These are phyloP conservation scores for Spilarctia lutea DNA, from an alignment of 2,888 invertebrate genomes.

Conservation along the genomic window DNA sequence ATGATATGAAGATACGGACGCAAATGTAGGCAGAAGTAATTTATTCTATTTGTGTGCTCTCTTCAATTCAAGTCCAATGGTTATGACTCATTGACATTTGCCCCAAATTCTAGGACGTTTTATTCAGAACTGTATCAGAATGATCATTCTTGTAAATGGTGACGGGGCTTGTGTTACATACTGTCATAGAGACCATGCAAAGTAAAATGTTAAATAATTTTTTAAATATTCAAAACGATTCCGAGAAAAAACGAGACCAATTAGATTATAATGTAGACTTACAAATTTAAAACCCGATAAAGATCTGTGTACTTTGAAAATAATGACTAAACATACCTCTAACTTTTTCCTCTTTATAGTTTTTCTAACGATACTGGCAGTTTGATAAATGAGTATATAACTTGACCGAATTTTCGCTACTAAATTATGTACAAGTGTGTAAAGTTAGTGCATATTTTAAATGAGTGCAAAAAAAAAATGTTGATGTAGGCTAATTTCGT, in stretches of 20 bases:
- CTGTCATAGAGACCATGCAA: background rate
- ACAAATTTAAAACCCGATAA: background rate
- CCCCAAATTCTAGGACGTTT: conserved; percentile 39
- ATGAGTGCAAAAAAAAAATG: too few relatives aligned
- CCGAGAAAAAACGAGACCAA: too few relatives aligned
- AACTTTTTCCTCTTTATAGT: background rate
- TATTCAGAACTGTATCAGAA: conserved; percentile 31
- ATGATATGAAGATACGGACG: conserved; percentile 37
- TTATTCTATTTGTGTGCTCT: conserved; percentile 38
- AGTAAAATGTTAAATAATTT: background rate
- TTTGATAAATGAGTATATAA: too few relatives aligned
- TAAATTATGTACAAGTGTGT: too few relatives aligned
- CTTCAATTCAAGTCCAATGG: conserved; percentile 25
- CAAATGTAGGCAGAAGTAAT: conserved; percentile 33
- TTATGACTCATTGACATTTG: conserved; percentile 39
- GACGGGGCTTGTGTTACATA: conserved; percentile 14
- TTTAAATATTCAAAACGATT: background rate
- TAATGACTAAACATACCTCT: too few relatives aligned
- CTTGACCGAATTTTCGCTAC: too few relatives aligned
- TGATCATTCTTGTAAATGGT: conserved; percentile 25
- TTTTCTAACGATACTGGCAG: background rate
- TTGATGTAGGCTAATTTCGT: too few relatives aligned
- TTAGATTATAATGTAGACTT: background rate
- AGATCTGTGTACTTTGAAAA: background rate
- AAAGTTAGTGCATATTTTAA: too few relatives aligned